Base-by-base conservation (phyloP, 2,888 invertebrate species). In the Andrena trimmerana region DNA sequence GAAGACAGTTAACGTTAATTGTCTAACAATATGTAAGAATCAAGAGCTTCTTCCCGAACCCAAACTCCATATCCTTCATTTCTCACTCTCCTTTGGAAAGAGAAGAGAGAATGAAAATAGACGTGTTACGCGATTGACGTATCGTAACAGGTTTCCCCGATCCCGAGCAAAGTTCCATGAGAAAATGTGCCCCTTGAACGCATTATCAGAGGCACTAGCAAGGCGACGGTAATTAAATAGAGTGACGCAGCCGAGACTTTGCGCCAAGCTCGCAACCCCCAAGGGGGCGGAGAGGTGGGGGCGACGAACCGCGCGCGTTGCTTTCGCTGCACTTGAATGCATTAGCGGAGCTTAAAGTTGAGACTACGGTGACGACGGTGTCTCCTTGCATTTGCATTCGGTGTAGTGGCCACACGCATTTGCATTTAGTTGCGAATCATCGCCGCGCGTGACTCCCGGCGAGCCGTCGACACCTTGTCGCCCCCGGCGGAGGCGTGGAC, bases 391-490 rank as follows among this genome's bases (percentile, higher is more conserved):
- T 87, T 87, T 87, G 85, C 87, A 87, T 87, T 87, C 83, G 74
- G 87, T 82, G 79, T 85, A 81, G 85, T 85, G 77, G 80, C 87
- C 88, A 79, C 83, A 79, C 73, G 83, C 85, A 87, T 87, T 85
- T 87, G 88, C 87, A 87, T 87, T 87, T 87, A 87, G 85, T 87
- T 87, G 85, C 81, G 87, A 87, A 87, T 87, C 88, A 85, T 85
- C 80, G 86, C 78, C 68, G 68, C 54, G 27, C 10, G 57, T 54
- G 13, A 42, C 42, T 42, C 29, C 27, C 24, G 54, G 3, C 36
- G n/a, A 27, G 67, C 27, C 27, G 7, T 42, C 27, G 27, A 52
- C 24, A 73, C 60, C 65, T 54, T 33, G 62, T 60, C 73, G 52
- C 60, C 60, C 69, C 70, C 62, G 79, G 72, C 65, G 54, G 65